A percentile compares a stretch with the other conserved stretches of the same genome.
These are phyloP conservation scores for Australoheros facetus DNA, from an alignment of 2,797 vertebrate genomes.

Conservation along the genomic window DNA sequence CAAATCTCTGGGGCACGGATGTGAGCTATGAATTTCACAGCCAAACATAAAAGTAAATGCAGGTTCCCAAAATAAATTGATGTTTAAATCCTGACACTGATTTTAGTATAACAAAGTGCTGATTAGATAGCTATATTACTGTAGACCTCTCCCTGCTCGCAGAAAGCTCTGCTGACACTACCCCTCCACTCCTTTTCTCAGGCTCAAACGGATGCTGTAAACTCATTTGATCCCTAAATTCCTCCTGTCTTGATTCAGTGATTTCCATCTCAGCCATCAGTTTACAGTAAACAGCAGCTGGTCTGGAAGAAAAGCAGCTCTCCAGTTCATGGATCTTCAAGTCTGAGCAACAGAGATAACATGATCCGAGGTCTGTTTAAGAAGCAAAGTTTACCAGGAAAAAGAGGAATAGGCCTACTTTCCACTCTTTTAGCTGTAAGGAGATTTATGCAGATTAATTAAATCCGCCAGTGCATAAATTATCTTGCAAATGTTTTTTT, in stretches of 20 bases:
- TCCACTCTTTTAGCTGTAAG: too few species aligned
- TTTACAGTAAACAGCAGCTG: conserved; percentile 56
- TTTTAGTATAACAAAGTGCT: not conserved
- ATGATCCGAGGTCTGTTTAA: not conserved
- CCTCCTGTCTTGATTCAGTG: not conserved
- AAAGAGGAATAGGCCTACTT: not conserved
- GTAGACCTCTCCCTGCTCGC: not conserved
- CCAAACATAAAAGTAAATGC: not conserved
- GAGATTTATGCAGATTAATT: not conserved
- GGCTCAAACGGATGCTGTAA: not conserved
- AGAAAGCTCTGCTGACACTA: not conserved
- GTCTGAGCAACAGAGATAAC: not conserved
- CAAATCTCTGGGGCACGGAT: conserved; percentile 22
- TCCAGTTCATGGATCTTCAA: not conserved
- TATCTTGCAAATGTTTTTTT: not conserved
- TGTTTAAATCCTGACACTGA: not conserved
- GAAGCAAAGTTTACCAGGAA: not conserved
- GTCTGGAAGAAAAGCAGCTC: conserved; percentile 11
- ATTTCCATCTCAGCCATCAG: not conserved
- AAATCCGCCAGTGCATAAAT: not conserved
- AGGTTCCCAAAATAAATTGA: not conserved
- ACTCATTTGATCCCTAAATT: conserved; percentile 7
- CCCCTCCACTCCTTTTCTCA: not conserved
- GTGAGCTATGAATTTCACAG: conserved; percentile 1
- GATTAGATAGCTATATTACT: not conserved